These are phyloP conservation scores for Xestoiulus laeticollis DNA, from an alignment of 2,888 invertebrate genomes.

Conservation along the genomic window DNA sequence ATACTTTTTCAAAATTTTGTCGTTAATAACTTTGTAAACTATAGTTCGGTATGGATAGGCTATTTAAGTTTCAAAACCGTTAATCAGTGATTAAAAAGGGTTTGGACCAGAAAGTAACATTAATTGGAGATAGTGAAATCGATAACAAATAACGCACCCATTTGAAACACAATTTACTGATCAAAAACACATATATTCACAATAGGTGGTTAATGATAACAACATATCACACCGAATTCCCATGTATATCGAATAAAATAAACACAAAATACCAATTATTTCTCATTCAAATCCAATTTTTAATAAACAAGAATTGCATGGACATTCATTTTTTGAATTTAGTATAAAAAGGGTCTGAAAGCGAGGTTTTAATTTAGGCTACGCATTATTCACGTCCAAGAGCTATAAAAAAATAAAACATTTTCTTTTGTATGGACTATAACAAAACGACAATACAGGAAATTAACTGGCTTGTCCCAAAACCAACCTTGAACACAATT, in stretches of 20 bases:
- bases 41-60: neutral
- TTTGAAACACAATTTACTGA: too few species aligned
- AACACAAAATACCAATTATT: neutral
- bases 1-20: neutral
- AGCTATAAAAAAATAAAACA: neutral
- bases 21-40: neutral
- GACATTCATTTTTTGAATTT: neutral
- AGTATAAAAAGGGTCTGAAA: neutral
- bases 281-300: neutral
- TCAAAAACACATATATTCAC: neutral
- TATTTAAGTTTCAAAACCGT: neutral
- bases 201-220: neutral
- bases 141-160: neutral
- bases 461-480: neutral
- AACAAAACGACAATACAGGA: constrained; percentile 5
- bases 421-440: neutral
- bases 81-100: too few species aligned
- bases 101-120: too few species aligned
- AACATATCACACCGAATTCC: too few species aligned
- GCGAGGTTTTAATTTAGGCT: neutral
- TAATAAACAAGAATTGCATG: neutral
- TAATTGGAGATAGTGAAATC: too few species aligned
- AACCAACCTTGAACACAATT: neutral
- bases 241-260: neutral
- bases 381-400: neutral